Percentiles rank a stretch among this genome's conserved stretches.
Conservation (phyloP, 2,888 invertebrate genomes). For the Agrilus mali region DNA sequence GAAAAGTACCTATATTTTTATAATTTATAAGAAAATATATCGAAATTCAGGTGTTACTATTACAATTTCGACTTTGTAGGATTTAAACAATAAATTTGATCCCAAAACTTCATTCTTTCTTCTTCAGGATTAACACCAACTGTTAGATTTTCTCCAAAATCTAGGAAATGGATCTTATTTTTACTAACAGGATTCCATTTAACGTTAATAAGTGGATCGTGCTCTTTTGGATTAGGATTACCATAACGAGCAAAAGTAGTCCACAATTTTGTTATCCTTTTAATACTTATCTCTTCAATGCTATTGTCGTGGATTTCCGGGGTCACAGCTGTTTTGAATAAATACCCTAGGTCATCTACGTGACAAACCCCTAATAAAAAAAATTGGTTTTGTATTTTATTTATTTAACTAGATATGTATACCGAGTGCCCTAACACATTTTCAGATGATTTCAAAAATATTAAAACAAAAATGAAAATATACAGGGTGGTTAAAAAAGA, state of each 20-base stretch:
- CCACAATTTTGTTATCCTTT: conserved; percentile 20
- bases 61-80: conserved; percentile 5
- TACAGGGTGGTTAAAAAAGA: no score
- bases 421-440: no score
- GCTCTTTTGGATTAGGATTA: conserved; percentile 10
- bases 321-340: conserved; percentile 17
- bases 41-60: neutral
- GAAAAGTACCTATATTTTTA: no score
- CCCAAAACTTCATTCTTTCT: conserved; percentile 19
- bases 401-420: no score
- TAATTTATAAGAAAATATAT: no score
- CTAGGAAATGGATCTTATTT: conserved; percentile 13
- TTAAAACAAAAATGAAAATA: neutral
- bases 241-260: conserved; percentile 20
- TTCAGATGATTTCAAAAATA: neutral
- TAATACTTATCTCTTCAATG: conserved; percentile 14
- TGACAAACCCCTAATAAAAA: conserved; percentile 19
- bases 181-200: conserved; percentile 12
- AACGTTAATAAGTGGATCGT: conserved; percentile 10
- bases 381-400: neutral
- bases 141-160: conserved; percentile 16
- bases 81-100: conserved; percentile 9
- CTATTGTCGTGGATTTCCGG: conserved; percentile 13
- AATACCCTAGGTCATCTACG: conserved; percentile 22
- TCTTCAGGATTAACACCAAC: conserved; percentile 15